Conservation (phyloP, 2,113 vertebrate genomes). For the Pseudolaguvia tuberculata region DNA sequence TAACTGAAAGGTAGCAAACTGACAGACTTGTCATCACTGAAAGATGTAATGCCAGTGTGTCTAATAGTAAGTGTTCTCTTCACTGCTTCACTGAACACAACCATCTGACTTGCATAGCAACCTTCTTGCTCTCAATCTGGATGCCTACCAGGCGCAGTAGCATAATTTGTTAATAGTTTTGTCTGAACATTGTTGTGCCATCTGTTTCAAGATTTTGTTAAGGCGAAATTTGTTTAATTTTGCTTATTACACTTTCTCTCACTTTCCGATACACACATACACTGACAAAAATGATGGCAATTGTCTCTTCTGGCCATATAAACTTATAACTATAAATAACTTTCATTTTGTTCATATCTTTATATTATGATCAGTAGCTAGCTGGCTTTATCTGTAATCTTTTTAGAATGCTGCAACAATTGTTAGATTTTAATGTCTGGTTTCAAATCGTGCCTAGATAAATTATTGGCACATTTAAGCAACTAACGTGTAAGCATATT, state of each 20-base stretch:
- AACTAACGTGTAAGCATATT: not conserved
- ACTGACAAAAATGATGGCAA: conserved; percentile 7
- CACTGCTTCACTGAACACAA: conserved; percentile 47
- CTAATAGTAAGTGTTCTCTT: conserved; percentile 26
- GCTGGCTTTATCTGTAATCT: not conserved
- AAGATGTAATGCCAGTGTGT: conserved; percentile 34
- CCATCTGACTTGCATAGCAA: conserved; percentile 58
- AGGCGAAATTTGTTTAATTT: conserved; percentile 55
- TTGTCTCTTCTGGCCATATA: conserved; percentile 25
- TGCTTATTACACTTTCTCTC: conserved; percentile 53
- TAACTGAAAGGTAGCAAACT: conserved; percentile 13
- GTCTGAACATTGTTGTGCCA: conserved; percentile 61
- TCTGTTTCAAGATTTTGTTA: conserved; percentile 55
- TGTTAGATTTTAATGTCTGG: conserved; percentile 5
- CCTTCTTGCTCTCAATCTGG: conserved; percentile 32
- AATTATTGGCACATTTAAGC: not conserved
- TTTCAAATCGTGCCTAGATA: conserved; percentile 1
- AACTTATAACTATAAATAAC: conserved; percentile 14
- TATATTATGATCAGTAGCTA: conserved; percentile 23
- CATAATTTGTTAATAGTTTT: conserved; percentile 58
- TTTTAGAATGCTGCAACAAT: not conserved
- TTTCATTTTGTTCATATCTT: conserved; percentile 19
- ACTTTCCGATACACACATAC: not conserved
- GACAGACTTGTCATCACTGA: conserved; percentile 34
- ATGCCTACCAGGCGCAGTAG: conserved; percentile 50